Conservation (phyloP, 2,113 vertebrate species). For the Dasyurus viverrinus region DNA sequence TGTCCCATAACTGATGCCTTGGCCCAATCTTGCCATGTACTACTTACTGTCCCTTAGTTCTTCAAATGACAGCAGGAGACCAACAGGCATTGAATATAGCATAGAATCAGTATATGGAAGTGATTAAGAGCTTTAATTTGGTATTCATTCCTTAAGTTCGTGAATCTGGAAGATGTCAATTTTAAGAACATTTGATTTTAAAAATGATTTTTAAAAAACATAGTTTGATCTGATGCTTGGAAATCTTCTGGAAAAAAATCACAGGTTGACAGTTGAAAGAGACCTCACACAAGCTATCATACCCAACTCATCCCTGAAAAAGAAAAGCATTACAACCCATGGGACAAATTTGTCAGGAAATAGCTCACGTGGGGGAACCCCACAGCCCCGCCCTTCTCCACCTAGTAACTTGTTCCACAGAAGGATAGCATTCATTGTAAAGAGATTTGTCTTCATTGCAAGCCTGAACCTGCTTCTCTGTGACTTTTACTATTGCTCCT, state of each 20-base stretch:
- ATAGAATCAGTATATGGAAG: not conserved
- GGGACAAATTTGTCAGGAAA: not conserved
- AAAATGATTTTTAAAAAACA: too few relatives aligned
- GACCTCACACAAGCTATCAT: not conserved
- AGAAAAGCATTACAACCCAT: not conserved
- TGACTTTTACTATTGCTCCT: not conserved
- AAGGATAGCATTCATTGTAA: not conserved
- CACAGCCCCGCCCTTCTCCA: not conserved
- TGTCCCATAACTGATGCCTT: not conserved
- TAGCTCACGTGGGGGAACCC: not conserved
- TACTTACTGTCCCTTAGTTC: not conserved
- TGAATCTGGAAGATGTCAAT: not conserved
- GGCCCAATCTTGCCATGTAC: not conserved
- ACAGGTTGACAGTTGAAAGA: not conserved
- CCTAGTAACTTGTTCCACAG: not conserved
- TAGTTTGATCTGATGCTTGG: not conserved
- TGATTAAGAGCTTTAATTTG: not conserved
- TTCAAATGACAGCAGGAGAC: not conserved
- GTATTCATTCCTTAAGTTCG: not conserved
- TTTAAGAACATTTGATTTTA: not conserved
- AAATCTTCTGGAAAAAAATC: not conserved
- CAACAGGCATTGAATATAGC: not conserved
- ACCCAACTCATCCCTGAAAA: not conserved
- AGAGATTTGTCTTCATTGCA: not conserved
- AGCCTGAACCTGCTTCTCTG: not conserved